Evolutionary conservation across 2,113 vertebrate genomes (phyloP), one percentile per base, ranked within the genome.

Genomic region (Passer domesticus): DNA sequence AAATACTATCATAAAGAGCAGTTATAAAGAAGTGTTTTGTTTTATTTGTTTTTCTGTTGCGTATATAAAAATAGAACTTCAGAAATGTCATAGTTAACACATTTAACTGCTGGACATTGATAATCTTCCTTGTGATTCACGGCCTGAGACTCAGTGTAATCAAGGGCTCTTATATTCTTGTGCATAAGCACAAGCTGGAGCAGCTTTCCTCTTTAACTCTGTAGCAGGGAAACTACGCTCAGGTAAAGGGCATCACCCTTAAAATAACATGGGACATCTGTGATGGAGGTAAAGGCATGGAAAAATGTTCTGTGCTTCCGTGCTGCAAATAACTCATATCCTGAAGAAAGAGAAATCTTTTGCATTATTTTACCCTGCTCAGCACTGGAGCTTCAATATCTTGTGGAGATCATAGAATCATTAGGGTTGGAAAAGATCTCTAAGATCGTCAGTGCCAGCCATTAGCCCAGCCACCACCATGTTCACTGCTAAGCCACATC

Each of bases 101-200:
- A 83, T 95, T 96, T 97, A 96, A 84, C 96, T 98, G 94, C 96
- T 94, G 95, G 97, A 98, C 92, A 95, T 91, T 95, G 92, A 96
- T 98, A 97, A 97, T 97, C 95, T 97, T 97, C 97, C 97, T 97
- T 97, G 96, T 97, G 96, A 97, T 98, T 98, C 97, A 98, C 97
- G 98, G 97, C 96, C 97, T 90, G 86, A 98, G 96, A 96, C 96
- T 96, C 94, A 95, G 94, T 84, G 95, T 98, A 98, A 98, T 98
- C 97, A 97, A 98, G 95, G 98, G 94, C 96, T 97, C 92, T 98
- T 98, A 94, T 81, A 84, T 58, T 86, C 43, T 69, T 89, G 78
- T 95, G 66, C 78, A 60, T 84, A 94, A 97, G 53, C 76, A 80
- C 46, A 43, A 64, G 68, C 35, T 87, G 62, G 63, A 87, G 52